Percentiles rank a stretch among this genome's conserved stretches.
phyloP scores from a whole-genome alignment of 2,888 invertebrate species.

The Stictocephala bisonia region DNA sequence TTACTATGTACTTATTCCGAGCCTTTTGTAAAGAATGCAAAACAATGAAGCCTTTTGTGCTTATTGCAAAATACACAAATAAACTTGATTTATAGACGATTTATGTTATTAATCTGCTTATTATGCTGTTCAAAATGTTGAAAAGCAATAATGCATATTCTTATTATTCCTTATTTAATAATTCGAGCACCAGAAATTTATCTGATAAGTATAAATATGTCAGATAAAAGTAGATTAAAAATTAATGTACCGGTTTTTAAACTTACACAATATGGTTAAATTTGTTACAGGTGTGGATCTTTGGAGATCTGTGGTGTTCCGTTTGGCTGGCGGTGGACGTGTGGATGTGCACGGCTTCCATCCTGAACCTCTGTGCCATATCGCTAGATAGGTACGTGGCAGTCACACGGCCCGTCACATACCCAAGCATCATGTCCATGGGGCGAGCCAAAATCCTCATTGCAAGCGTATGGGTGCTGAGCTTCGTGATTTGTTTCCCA shows the following conservation, averaged over 20 bases:
- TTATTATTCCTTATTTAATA: too few species aligned
- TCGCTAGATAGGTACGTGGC: constrained; percentile 96
- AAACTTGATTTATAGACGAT: too few species aligned
- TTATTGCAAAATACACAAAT: too few species aligned
- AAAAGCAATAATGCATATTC: too few species aligned
- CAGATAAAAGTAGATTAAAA: too few species aligned
- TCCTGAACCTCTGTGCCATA: constrained; percentile 95
- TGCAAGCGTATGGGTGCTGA: constrained; percentile 93
- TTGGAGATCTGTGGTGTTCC: constrained; percentile 95
- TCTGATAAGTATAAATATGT: too few species aligned
- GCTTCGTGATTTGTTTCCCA: constrained; percentile 96
- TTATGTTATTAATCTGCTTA: too few species aligned
- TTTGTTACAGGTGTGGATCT: constrained; percentile 90
- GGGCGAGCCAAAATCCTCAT: constrained; percentile 87
- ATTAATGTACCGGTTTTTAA: too few species aligned
- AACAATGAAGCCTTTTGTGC: too few species aligned
- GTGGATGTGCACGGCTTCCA: constrained; percentile 98
- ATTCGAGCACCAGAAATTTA: too few species aligned
- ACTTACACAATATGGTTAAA: too few species aligned
- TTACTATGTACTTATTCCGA: constrained; percentile 91
- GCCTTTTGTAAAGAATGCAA: constrained; percentile 90
- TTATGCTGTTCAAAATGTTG: too few species aligned
- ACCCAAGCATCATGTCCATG: constrained; percentile 90
- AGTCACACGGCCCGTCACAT: constrained; percentile 95
- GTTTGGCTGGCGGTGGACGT: constrained; percentile 98